Conservation (phyloP, 2,113 vertebrate species). For the Pelecanoides urinatrix region DNA sequence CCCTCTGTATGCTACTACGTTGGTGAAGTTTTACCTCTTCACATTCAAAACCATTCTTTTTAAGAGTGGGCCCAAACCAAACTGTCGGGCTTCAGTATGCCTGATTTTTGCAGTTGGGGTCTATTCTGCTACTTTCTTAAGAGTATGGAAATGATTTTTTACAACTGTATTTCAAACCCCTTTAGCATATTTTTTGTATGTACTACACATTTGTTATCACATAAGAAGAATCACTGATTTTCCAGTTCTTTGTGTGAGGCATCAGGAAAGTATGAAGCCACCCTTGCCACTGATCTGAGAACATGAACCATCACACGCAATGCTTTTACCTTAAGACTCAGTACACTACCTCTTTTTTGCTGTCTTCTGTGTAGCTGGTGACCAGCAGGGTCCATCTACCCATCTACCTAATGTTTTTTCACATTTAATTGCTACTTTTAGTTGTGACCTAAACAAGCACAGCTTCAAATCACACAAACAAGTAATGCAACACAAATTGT, state of each 20-base stretch:
- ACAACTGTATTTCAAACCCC: neutral
- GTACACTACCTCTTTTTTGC: neutral
- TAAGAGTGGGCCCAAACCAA: neutral
- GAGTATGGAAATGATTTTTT: neutral
- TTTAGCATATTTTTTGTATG: neutral
- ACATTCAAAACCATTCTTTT: neutral
- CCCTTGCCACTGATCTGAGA: neutral
- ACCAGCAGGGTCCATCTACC: neutral
- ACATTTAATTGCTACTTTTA: neutral
- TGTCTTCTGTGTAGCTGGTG: neutral
- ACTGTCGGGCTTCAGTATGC: neutral
- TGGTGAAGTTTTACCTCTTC: neutral
- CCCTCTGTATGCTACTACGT: neutral
- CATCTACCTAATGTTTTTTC: neutral
- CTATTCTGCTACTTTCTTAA: neutral
- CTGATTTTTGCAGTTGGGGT: neutral
- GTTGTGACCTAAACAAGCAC: neutral
- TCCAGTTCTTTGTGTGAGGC: neutral
- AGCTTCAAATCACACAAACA: neutral
- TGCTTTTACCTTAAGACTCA: neutral
- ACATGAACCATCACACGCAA: neutral
- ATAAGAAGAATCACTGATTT: neutral
- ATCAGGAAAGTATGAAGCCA: neutral
- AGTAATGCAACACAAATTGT: neutral
- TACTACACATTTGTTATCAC: neutral